These are phyloP conservation scores for Amphimedon queenslandica DNA, from an alignment of 37 sponge, comb jelly and placozoan genomes.

Conservation along the genomic window DNA sequence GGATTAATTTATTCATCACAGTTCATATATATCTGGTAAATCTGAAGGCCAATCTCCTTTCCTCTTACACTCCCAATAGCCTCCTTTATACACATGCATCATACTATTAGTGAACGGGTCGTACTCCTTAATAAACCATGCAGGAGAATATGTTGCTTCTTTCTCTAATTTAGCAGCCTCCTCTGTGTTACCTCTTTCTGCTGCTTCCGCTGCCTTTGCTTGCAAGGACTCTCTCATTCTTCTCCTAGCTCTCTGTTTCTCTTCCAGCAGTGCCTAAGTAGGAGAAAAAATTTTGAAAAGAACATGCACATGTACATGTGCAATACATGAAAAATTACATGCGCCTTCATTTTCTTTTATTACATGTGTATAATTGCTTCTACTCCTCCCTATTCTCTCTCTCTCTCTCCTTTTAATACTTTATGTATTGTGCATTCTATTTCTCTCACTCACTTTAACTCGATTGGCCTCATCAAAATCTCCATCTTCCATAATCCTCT, in stretches of 20 bases:
- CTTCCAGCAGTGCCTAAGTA: slow-evolving; percentile 69
- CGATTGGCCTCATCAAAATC: slow-evolving; percentile 79
- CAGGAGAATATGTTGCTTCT: slow-evolving; percentile 63
- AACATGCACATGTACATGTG: neutral
- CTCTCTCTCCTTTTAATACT: neutral
- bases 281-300: neutral
- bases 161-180: slow-evolving; percentile 53
- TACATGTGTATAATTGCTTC: neutral
- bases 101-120: slow-evolving; percentile 69
- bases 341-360: neutral
- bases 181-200: slow-evolving; percentile 57
- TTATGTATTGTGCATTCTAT: neutral
- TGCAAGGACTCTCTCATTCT: slow-evolving; percentile 76
- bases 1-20: neutral
- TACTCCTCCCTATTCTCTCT: neutral
- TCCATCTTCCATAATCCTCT: slow-evolving; percentile 78
- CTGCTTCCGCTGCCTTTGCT: slow-evolving; percentile 64
- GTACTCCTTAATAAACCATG: slow-evolving; percentile 83
- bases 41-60: slow-evolving; percentile 14
- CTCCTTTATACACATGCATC: slow-evolving; percentile 83
- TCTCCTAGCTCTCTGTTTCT: slow-evolving; percentile 90
- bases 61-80: slow-evolving; percentile 91
- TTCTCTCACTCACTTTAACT: slow-evolving; percentile 58
- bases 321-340: too few species aligned
- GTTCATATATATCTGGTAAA: neutral